A percentile compares a stretch with the other conserved stretches of the same genome.
phyloP scores from a whole-genome alignment of 1,140 invertebrate species.

The Euglossa dilemma region DNA sequence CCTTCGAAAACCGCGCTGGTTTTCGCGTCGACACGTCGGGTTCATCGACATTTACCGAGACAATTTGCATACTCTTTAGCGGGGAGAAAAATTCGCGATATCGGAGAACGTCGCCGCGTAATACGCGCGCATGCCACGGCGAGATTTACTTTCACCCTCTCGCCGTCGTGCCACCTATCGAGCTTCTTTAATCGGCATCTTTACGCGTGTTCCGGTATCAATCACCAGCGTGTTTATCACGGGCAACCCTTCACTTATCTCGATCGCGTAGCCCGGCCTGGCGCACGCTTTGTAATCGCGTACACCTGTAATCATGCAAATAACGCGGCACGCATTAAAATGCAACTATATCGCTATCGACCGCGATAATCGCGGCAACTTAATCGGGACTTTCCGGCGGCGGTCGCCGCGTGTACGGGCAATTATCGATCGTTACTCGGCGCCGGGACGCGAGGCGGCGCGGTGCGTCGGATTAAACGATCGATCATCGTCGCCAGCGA shows the following conservation, averaged over 20 bases:
- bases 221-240: constrained; percentile 56
- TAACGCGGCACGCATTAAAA: constrained; percentile 38
- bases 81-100: not conserved
- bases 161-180: not conserved
- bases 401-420: not conserved
- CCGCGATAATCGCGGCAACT: constrained; percentile 38
- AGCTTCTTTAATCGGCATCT: constrained; percentile 53
- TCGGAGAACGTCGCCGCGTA: not conserved
- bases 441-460: constrained; percentile 5
- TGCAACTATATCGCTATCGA: constrained; percentile 36
- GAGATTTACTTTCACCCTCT: not conserved
- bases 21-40: not conserved
- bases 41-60: constrained; percentile 30
- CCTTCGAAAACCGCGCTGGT: constrained; percentile 2
- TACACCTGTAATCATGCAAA: constrained; percentile 64
- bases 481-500: not conserved
- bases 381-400: constrained; percentile 30
- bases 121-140: not conserved
- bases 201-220: constrained; percentile 50
- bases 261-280: constrained; percentile 18
- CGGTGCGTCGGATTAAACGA: not conserved
- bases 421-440: constrained; percentile 44
- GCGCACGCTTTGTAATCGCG: constrained; percentile 47
- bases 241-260: constrained; percentile 49
- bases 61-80: not conserved